These are phyloP conservation scores for Nestor notabilis DNA, from an alignment of 2,113 vertebrate genomes.

Conservation along the genomic window DNA sequence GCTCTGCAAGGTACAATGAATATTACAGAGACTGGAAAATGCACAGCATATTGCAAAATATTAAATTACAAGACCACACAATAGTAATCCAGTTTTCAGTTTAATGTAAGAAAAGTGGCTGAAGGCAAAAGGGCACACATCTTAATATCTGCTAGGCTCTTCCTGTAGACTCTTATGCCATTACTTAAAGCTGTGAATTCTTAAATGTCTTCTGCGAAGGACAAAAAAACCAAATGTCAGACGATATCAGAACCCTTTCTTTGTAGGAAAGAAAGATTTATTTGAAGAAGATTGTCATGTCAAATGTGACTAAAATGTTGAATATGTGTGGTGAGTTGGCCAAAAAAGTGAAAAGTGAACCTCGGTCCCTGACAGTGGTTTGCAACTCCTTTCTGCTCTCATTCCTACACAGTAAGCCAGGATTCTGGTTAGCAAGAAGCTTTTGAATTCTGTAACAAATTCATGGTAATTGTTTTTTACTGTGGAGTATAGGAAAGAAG, in stretches of 20 bases:
- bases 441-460: neutral
- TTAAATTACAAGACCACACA: neutral
- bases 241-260: neutral
- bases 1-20: neutral
- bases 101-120: neutral
- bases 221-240: neutral
- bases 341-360: neutral
- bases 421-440: neutral
- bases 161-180: neutral
- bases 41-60: neutral
- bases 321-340: neutral
- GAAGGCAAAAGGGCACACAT: neutral
- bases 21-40: neutral
- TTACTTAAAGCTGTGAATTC: neutral
- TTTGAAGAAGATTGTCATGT: neutral
- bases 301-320: neutral
- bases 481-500: neutral
- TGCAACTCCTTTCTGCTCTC: neutral
- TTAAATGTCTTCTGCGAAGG: neutral
- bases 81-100: neutral
- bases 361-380: neutral
- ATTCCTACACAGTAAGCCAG: neutral
- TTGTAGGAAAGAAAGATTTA: neutral
- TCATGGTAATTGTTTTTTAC: neutral
- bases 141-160: neutral